These are phyloP conservation scores for Choristoneura rosaceana DNA, from an alignment of 2,888 invertebrate genomes.

Conservation along the genomic window DNA sequence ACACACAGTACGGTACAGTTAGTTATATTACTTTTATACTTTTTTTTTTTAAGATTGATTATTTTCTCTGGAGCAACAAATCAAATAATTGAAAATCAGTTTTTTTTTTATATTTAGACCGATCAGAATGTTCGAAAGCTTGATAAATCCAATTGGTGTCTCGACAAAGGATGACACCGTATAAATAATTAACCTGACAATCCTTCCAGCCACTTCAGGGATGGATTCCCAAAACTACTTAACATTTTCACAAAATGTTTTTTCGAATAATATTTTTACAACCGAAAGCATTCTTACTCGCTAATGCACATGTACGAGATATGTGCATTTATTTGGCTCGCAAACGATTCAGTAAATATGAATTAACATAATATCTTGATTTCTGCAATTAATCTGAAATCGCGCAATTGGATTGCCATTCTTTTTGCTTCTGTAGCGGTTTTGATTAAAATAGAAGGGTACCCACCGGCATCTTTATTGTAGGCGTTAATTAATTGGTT, in stretches of 20 bases:
- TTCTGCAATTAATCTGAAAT: neutral
- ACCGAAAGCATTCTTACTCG: conserved; percentile 35
- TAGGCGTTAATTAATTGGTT: neutral
- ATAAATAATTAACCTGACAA: conserved; percentile 38
- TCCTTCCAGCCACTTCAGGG: conserved; percentile 1
- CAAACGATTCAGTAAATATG: neutral
- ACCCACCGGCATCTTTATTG: neutral
- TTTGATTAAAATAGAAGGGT: neutral
- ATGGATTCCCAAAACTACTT: conserved; percentile 32
- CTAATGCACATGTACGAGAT: conserved; percentile 25
- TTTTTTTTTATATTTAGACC: conserved; percentile 1
- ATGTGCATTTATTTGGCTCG: conserved; percentile 28
- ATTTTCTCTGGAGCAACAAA: no score
- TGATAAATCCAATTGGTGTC: conserved; percentile 39
- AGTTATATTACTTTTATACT: no score
- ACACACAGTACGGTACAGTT: no score
- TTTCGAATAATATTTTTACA: conserved; percentile 45
- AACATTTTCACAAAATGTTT: conserved; percentile 41
- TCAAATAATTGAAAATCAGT: neutral
- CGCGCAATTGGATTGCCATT: neutral
- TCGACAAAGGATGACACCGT: conserved; percentile 22
- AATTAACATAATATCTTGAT: neutral
- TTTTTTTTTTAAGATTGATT: no score
- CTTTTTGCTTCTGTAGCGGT: neutral
- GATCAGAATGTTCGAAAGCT: conserved; percentile 29